Conservation (phyloP, 2,797 vertebrate species). For the Ciconia nigra region DNA sequence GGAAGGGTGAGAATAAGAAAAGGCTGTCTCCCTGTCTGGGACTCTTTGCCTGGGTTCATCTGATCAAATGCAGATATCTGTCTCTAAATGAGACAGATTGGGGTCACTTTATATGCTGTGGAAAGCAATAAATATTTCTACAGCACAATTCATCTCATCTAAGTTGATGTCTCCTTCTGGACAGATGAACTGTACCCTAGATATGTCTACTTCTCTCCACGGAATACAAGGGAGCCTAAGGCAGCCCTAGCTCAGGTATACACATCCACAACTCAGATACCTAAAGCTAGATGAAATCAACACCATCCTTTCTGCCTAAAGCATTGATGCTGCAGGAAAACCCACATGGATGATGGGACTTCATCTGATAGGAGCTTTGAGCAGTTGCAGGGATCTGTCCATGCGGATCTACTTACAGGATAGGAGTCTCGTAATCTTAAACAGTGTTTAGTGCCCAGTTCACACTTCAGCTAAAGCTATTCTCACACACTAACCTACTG, state of each 20-base stretch:
- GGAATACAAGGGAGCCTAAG: background rate
- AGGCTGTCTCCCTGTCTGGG: background rate
- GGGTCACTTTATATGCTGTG: background rate
- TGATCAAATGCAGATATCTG: background rate
- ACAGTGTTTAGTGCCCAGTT: background rate
- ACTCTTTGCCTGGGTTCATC: background rate
- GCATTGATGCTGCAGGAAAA: background rate
- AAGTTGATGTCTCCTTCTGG: background rate
- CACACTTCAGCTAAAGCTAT: background rate
- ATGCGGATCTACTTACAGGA: background rate
- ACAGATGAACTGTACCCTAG: background rate
- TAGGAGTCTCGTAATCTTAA: background rate
- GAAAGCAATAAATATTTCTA: background rate
- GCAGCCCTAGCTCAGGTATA: background rate
- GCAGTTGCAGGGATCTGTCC: background rate
- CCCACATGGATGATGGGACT: background rate
- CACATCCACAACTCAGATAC: background rate
- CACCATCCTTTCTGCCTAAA: background rate
- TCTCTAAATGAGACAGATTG: background rate
- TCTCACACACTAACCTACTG: background rate
- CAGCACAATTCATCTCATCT: background rate
- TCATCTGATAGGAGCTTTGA: background rate
- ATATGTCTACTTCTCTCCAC: background rate
- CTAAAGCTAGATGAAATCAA: background rate
- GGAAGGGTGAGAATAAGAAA: conserved; percentile 1